Evolutionary conservation across 2,888 invertebrate species (phyloP).

Genomic region (Meiosimyza decipiens): DNA sequence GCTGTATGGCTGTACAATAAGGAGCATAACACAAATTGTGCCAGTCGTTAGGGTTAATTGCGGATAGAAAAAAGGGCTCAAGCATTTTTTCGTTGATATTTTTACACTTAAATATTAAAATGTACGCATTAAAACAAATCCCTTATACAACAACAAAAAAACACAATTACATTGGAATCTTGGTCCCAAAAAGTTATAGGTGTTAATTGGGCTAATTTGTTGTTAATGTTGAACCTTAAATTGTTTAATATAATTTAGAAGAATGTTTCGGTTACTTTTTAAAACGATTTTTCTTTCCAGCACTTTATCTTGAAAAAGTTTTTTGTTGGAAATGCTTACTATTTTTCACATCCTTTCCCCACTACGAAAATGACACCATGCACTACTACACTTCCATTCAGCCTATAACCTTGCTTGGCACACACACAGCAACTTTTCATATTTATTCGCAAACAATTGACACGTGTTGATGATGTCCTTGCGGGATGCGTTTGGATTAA

Average conservation of each 20-base stretch:
- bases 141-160: slow-evolving; percentile 22
- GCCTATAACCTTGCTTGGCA: not conserved
- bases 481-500: slow-evolving; percentile 43
- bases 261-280: not conserved
- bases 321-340: not conserved
- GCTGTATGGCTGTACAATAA: too few species aligned
- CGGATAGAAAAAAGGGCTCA: not conserved
- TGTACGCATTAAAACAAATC: not conserved
- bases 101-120: not conserved
- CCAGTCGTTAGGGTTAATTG: slow-evolving; percentile 2
- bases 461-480: slow-evolving; percentile 55
- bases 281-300: not conserved
- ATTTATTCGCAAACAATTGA: slow-evolving; percentile 52
- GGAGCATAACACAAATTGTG: too few species aligned
- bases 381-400: not conserved
- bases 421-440: slow-evolving; percentile 1
- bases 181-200: slow-evolving; percentile 8
- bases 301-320: not conserved
- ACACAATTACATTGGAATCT: not conserved
- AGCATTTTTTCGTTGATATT: not conserved
- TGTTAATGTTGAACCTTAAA: not conserved
- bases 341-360: not conserved
- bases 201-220: slow-evolving; percentile 29
- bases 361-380: not conserved
- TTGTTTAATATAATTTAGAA: not conserved